phyloP scores from a whole-genome alignment of 2,888 invertebrate genomes.

The Zaprionus bogoriensis region DNA sequence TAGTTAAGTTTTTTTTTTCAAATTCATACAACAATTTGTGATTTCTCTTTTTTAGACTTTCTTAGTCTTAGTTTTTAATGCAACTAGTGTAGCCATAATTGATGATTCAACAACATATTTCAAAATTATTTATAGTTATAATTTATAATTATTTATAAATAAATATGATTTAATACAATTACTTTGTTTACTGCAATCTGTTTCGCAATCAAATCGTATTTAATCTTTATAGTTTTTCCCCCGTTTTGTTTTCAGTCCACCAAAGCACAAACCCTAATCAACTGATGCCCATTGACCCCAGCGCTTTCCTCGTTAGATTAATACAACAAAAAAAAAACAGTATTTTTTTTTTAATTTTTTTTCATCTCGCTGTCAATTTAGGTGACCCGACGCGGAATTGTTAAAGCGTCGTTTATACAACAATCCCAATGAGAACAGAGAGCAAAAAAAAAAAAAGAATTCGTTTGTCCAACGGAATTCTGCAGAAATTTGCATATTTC shows the following conservation, averaged over 20 bases:
- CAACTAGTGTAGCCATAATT: too few species aligned
- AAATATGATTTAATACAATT: background rate
- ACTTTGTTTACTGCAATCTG: background rate
- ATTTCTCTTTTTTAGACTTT: too few species aligned
- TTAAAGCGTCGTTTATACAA: constrained; percentile 29
- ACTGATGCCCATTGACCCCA: background rate
- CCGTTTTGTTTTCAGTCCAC: background rate
- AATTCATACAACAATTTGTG: too few species aligned
- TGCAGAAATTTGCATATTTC: constrained; percentile 59
- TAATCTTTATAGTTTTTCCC: background rate
- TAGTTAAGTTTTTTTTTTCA: too few species aligned
- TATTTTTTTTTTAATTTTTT: background rate
- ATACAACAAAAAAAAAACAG: background rate
- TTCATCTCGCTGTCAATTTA: background rate
- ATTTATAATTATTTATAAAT: background rate
- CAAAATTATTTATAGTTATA: too few species aligned
- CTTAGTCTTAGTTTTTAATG: too few species aligned
- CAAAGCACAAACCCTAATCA: background rate
- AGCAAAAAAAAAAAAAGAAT: constrained; percentile 9
- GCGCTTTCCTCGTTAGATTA: background rate
- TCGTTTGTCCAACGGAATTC: constrained; percentile 41
- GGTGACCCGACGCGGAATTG: constrained; percentile 3
- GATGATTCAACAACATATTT: too few species aligned
- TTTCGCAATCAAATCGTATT: background rate
- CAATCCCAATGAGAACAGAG: constrained; percentile 1